Base-by-base conservation (phyloP, 2,113 vertebrate species). In the Oceanites oceanicus region DNA sequence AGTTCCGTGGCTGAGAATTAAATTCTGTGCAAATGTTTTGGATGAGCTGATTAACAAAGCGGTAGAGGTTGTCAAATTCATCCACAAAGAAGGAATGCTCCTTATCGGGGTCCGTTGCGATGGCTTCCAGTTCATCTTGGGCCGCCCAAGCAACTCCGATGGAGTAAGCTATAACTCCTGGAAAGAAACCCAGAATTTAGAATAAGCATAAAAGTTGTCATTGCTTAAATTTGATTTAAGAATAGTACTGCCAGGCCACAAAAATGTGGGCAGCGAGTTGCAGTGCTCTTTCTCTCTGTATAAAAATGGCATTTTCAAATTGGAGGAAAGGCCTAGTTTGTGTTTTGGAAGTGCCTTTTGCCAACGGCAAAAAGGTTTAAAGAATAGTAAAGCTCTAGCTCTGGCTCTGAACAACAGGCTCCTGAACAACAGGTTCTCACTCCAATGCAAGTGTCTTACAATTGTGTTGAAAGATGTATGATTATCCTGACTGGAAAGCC, bases 81-180 rank as follows among this genome's bases (percentile, higher is more conserved):
- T 99, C 99, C 94, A 99, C 99, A 1, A 99, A 99, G 98, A 99
- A 99, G 87, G 99, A 99, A 93, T 99, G 99, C 21, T 99, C 99
- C 79, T 98, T 98, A 97, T 99, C 98, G 0, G 99, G 99, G 91
- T 99, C 99, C 0, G 99, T 99, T 94, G 99, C 99, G 5, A 99
- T 99, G 97, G 99, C 98, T 96, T 99, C 99, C 91, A 99, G 98
- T 95, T 99, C 99, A 5, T 99, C 99, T 94, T 99, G 99, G 30
- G 99, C 99, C 6, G 99, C 99, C 99, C 99, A 99, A 9, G 99
- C 99, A 14, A 99, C 98, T 49, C 99, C 99, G 3, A 99, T 49
- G 4, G 99, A 99, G 53, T 99, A 99, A 44, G 99, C 99, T 72
- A 99, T 99, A 91, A 99, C 98, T 77, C 99, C 99, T 99, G 98